A percentile compares a stretch with the other conserved stretches of the same genome.
phyloP scores from a whole-genome alignment of 2,888 invertebrate genomes.

The Chloromyia formosa region DNA sequence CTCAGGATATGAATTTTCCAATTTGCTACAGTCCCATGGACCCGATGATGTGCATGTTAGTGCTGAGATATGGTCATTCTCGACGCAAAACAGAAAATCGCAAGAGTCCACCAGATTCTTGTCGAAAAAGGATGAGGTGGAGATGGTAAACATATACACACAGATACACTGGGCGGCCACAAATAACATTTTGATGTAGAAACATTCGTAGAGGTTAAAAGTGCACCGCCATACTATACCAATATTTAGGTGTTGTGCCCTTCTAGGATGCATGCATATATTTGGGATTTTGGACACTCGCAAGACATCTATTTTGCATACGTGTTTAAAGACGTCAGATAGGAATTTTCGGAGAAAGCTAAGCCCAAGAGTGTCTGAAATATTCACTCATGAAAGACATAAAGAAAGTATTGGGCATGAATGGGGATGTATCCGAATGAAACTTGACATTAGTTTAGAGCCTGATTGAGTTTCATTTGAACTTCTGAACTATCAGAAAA shows the following conservation, averaged over 20 bases:
- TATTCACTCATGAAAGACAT: no score
- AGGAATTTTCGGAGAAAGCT: no score
- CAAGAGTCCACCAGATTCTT: background rate
- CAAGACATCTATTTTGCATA: constrained; percentile 24
- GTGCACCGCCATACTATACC: constrained; percentile 8
- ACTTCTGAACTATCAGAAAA: no score
- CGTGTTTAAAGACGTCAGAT: no score
- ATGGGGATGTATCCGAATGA: no score
- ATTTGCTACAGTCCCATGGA: constrained; percentile 46
- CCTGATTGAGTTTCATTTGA: no score
- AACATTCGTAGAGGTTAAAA: constrained; percentile 11
- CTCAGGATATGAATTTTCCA: constrained; percentile 47
- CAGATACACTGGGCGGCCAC: constrained; percentile 20
- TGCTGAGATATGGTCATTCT: constrained; percentile 38
- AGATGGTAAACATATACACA: background rate
- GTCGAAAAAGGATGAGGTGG: background rate
- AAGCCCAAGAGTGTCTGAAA: no score
- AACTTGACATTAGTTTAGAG: no score
- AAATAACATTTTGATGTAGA: constrained; percentile 37
- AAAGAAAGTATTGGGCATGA: no score
- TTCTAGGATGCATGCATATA: background rate
- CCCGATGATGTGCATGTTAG: constrained; percentile 43
- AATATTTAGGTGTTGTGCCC: constrained; percentile 26
- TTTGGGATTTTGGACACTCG: background rate
- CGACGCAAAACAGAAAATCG: background rate